These are phyloP conservation scores for Diabrotica virgifera DNA, from an alignment of 1,140 invertebrate genomes.

Conservation along the genomic window DNA sequence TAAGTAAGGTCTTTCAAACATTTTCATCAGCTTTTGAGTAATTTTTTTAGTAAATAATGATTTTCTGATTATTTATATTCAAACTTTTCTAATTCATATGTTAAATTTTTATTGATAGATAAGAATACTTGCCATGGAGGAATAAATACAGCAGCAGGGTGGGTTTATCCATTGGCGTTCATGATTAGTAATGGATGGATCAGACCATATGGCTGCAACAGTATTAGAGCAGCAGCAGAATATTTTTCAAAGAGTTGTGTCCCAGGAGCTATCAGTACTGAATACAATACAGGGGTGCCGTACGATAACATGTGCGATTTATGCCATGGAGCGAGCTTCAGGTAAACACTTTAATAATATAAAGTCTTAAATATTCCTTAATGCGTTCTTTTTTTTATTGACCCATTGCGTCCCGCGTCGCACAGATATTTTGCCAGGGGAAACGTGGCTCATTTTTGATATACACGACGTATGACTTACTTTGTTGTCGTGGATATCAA, in stretches of 20 bases:
- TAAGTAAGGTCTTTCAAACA: slow-evolving; percentile 34
- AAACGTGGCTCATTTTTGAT: too few species aligned
- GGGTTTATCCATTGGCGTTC: slow-evolving; percentile 92
- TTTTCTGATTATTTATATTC: not conserved
- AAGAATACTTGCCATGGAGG: slow-evolving; percentile 90
- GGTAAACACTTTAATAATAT: slow-evolving; percentile 54
- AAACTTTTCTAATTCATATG: not conserved
- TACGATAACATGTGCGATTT: slow-evolving; percentile 91
- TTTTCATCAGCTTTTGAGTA: not conserved
- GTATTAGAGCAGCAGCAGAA: slow-evolving; percentile 82
- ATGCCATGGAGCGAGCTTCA: slow-evolving; percentile 82
- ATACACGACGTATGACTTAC: too few species aligned
- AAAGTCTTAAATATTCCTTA: too few species aligned
- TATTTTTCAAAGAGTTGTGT: slow-evolving; percentile 91
- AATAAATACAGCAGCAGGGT: slow-evolving; percentile 89
- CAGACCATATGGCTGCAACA: slow-evolving; percentile 86
- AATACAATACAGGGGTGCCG: slow-evolving; percentile 77
- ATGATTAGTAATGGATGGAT: slow-evolving; percentile 93
- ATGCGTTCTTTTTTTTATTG: too few species aligned
- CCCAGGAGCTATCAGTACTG: slow-evolving; percentile 81
- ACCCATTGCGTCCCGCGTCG: too few species aligned
- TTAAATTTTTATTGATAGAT: slow-evolving; percentile 45
- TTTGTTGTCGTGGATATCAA: too few species aligned
- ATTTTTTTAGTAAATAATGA: not conserved
- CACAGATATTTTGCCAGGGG: too few species aligned